Evolutionary conservation across 2,113 vertebrate species (phyloP), one percentile per base, ranked within the genome.

Genomic region (Rattus rattus): DNA sequence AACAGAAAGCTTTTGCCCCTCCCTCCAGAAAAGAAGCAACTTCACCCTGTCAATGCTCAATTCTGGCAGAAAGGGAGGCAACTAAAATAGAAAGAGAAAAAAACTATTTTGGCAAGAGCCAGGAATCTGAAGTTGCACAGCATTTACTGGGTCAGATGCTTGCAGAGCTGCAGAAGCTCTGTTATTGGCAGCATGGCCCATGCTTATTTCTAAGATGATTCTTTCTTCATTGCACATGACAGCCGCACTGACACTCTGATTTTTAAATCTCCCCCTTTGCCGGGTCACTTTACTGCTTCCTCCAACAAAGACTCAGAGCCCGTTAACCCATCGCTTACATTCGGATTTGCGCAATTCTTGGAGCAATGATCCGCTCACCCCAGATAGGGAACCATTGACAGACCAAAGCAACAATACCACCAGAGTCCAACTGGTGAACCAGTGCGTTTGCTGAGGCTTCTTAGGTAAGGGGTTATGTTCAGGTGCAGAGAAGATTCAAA

Each of bases 31-130:
- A 97, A 95, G 80, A 97, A 81, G 73, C 1, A 19, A 75, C 95
- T 96, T 94, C 69, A 91, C 52, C 88, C 89, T 73, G 91, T 96
- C 92, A 94, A 17, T 92, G 90, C 85, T 96, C 95, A 95, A 96
- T 94, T 94, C 67, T 95, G 95, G 88, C 97, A 97, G 90, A 86
- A 96, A 94, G 54, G n/a, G 47, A 95, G 67, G 14, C 54, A 73
- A 80, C 90, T 72, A 91, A 97, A 96, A 94, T 94, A 90, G 93
- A 86, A 92, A 97, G 24, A 76, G 28, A 36, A 94, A 86, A 77
- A 65, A 86, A 77, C 39, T 77, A 36, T 95, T 84, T 73, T 85
- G 90, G 94, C 92, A 91, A 75, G 12, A 87, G 84, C 65, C 80
- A 91, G 88, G 81, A 92, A 92, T 59, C 33, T 92, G 76, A 86